These are phyloP conservation scores for Pomatostomus ruficeps DNA, from an alignment of 2,113 vertebrate genomes.

Conservation along the genomic window DNA sequence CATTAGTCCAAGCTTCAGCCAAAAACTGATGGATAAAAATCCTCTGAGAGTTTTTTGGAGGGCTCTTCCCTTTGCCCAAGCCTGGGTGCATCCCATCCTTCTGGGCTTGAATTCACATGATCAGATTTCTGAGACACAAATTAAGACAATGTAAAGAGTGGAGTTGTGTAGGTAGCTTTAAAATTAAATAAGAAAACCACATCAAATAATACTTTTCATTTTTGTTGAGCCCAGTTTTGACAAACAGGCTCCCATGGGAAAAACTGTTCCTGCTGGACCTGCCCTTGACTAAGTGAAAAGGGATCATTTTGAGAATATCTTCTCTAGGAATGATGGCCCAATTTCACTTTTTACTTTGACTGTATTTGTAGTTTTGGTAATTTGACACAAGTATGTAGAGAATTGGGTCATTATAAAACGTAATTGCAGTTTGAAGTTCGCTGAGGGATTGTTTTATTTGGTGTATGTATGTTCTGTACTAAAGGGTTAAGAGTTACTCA, in stretches of 20 bases:
- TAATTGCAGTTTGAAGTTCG: background rate
- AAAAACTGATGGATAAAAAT: background rate
- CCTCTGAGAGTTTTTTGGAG: background rate
- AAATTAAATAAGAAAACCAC: background rate
- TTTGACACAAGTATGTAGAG: background rate
- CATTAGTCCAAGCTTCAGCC: background rate
- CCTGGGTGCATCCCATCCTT: background rate
- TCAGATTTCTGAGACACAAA: background rate
- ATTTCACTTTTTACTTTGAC: background rate
- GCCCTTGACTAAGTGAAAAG: background rate
- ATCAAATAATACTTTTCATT: background rate
- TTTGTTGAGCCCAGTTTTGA: background rate
- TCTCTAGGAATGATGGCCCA: background rate
- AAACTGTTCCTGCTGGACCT: background rate
- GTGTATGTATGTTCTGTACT: background rate
- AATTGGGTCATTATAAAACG: background rate
- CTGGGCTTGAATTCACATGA: background rate
- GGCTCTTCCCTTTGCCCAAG: background rate
- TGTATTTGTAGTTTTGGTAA: background rate
- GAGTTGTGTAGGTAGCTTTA: background rate
- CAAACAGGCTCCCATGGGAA: background rate
- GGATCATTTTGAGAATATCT: background rate
- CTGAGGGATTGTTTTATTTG: background rate
- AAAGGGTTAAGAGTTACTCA: background rate
- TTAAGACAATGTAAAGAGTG: background rate